Conservation (phyloP, 1,140 invertebrate genomes). For the Stratiolaelaps scimitus region DNA sequence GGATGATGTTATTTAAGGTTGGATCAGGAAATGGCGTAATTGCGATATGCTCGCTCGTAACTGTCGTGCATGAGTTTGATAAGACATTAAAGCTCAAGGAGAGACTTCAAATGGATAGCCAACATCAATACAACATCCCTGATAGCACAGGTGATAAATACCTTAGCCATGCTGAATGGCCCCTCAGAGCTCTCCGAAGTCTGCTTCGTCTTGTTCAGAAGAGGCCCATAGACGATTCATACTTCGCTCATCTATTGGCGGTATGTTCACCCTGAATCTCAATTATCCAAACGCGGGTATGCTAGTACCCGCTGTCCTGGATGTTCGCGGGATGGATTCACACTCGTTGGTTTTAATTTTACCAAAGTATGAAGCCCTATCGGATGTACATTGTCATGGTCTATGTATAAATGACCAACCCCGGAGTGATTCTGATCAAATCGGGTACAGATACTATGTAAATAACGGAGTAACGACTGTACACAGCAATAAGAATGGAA, state of each 20-base stretch:
- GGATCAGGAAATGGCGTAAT: not conserved
- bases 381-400: too few species aligned
- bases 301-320: not conserved
- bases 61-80: not conserved
- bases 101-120: conserved; percentile 1
- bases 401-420: too few species aligned
- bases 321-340: not conserved
- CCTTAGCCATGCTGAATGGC: conserved; percentile 2
- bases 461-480: too few species aligned
- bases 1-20: not conserved
- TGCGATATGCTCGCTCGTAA: conserved; percentile 1
- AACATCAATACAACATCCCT: too few species aligned
- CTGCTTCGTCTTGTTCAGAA: not conserved
- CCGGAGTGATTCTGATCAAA: too few species aligned
- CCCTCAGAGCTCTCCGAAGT: not conserved
- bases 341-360: too few species aligned
- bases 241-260: not conserved
- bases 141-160: not conserved
- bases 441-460: too few species aligned
- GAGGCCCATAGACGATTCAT: not conserved
- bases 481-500: too few species aligned
- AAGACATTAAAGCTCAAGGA: conserved; percentile 17
- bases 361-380: too few species aligned
- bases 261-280: not conserved
- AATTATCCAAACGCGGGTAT: not conserved